A percentile compares a stretch with the other conserved stretches of the same genome.
Evolutionary conservation across 2,888 invertebrate species (phyloP).

Genomic region (Trachelus troglodyta): DNA sequence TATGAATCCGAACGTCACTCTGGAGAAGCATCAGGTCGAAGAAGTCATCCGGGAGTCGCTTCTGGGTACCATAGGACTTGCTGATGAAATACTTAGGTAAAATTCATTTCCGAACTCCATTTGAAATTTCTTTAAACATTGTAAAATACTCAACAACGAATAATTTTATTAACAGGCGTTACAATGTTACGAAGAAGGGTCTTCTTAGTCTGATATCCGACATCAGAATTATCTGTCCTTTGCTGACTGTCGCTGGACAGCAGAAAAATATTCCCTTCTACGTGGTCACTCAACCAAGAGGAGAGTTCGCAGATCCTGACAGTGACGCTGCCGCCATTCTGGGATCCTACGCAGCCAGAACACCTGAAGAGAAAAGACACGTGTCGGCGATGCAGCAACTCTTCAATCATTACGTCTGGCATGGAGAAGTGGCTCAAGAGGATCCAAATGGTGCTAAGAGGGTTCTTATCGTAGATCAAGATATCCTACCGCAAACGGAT

Average conservation of each 20-base stretch:
- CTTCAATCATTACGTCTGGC: constrained; percentile 85
- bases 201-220: constrained; percentile 81
- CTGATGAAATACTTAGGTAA: constrained; percentile 71
- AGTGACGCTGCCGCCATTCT: constrained; percentile 84
- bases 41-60: constrained; percentile 74
- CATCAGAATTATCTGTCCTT: constrained; percentile 82
- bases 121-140: background rate
- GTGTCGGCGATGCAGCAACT: constrained; percentile 83
- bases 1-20: constrained; percentile 72
- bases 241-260: constrained; percentile 75
- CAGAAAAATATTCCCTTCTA: constrained; percentile 78
- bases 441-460: constrained; percentile 68
- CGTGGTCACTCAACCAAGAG: constrained; percentile 77
- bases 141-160: background rate
- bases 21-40: constrained; percentile 76
- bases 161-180: constrained; percentile 61
- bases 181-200: constrained; percentile 76
- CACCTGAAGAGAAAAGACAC: constrained; percentile 79
- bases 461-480: constrained; percentile 79
- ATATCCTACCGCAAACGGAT: constrained; percentile 73
- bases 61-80: constrained; percentile 74
- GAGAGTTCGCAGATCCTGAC: constrained; percentile 70
- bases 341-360: constrained; percentile 78
- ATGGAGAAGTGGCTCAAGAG: constrained; percentile 77
- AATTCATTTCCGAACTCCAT: constrained; percentile 21